These are phyloP conservation scores for Cheilosia scutellata DNA, from an alignment of 2,888 invertebrate genomes.

Conservation along the genomic window DNA sequence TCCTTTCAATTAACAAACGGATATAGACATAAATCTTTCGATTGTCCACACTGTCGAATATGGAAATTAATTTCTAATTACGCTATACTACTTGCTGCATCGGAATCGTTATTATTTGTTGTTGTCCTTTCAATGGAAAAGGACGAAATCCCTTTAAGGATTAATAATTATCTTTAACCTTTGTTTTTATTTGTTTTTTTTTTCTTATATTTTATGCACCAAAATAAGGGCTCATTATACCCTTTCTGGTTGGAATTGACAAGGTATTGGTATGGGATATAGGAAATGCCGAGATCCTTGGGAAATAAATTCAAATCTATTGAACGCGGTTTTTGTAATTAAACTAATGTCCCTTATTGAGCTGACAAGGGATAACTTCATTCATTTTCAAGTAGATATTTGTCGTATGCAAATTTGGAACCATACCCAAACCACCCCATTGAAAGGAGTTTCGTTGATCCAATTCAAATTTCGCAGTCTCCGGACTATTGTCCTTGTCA, in stretches of 20 bases:
- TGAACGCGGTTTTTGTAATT: constrained; percentile 75
- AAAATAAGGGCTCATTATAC: constrained; percentile 54
- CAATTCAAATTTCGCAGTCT: constrained; percentile 68
- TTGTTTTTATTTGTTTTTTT: background rate
- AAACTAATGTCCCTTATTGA: constrained; percentile 76
- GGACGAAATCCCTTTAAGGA: background rate
- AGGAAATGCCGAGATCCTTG: background rate
- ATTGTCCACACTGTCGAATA: constrained; percentile 42
- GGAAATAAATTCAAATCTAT: constrained; percentile 40
- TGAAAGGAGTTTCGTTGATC: constrained; percentile 61
- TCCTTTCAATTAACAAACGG: constrained; percentile 42
- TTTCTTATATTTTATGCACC: background rate
- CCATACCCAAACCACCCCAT: constrained; percentile 38
- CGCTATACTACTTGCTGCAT: background rate
- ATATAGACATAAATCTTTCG: constrained; percentile 57
- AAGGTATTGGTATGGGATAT: background rate
- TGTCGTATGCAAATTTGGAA: constrained; percentile 72
- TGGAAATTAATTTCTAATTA: constrained; percentile 34
- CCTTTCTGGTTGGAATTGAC: constrained; percentile 26
- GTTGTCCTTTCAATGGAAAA: background rate
- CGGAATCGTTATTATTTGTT: background rate
- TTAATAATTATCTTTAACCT: constrained; percentile 29
- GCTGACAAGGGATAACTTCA: constrained; percentile 74
- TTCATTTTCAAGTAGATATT: constrained; percentile 73
- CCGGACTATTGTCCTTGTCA: constrained; percentile 53